Evolutionary conservation across 2,113 vertebrate genomes (phyloP).

Genomic region (Chaenocephalus aceratus): DNA sequence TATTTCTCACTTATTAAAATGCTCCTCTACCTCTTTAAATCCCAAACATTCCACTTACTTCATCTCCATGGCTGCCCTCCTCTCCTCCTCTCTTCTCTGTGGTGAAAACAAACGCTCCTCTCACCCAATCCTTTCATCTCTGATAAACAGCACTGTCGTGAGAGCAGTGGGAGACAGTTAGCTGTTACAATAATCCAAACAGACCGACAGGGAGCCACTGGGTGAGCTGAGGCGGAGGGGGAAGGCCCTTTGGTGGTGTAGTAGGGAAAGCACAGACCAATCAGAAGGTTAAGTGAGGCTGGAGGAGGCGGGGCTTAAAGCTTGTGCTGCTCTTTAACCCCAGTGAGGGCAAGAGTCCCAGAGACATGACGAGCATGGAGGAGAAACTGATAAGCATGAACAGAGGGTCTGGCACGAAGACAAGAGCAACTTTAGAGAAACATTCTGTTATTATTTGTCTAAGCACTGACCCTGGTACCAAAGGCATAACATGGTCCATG

Average conservation of each 20-base stretch:
- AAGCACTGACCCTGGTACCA: neutral
- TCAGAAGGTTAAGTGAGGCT: constrained; percentile 39
- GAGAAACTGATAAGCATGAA: constrained; percentile 50
- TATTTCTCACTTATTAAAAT: constrained; percentile 18
- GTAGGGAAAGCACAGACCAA: constrained; percentile 56
- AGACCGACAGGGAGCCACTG: constrained; percentile 65
- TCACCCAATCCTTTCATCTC: constrained; percentile 61
- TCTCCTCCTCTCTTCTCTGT: constrained; percentile 24
- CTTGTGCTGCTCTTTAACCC: constrained; percentile 48
- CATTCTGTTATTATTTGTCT: neutral
- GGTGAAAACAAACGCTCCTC: constrained; percentile 39
- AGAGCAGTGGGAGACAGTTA: constrained; percentile 42
- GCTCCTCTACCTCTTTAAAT: constrained; percentile 19
- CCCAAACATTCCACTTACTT: constrained; percentile 72
- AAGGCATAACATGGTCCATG: neutral
- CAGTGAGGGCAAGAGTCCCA: constrained; percentile 34
- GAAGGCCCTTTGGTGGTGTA: constrained; percentile 10
- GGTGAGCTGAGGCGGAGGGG: constrained; percentile 25
- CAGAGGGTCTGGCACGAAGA: neutral
- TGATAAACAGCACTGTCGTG: constrained; percentile 31
- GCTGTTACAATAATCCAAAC: constrained; percentile 75
- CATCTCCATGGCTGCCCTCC: constrained; percentile 66
- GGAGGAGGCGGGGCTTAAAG: constrained; percentile 45
- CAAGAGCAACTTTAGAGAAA: neutral
- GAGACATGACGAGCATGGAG: constrained; percentile 12